Base-by-base conservation (phyloP, 2,797 vertebrate species). In the Sarcoramphus papa region DNA sequence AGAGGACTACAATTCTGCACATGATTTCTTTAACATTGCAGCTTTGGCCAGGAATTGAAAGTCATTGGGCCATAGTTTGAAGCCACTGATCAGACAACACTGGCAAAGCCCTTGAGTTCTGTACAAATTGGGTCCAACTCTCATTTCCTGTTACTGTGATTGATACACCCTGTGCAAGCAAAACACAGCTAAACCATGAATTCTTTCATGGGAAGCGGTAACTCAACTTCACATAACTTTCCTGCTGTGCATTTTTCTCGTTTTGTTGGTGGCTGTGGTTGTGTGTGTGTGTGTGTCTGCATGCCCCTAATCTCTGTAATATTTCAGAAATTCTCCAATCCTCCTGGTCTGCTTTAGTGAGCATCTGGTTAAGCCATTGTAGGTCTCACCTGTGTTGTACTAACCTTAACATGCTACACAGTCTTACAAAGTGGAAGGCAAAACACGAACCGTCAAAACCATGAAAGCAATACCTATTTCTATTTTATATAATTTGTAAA, bases 401-500 rank as follows among this genome's bases (percentile, higher is more conserved):
- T 85, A 88, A 86, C n/a, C 57, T 62, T 79, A 57, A 92, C 7
- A 3, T 28, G 28, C 35, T 83, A 77, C 24, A 56, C 9, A 83
- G 74, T 22, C 60, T 77, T 80, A 81, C 35, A 68, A 68, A 96
- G 16, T n/a, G 33, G 73, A 76, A 88, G 67, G 37, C 48, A 93
- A 96, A 96, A 57, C 30, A 96, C 2, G 8, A 54, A 83, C 69
- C 19, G 14, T 40, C 45, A 93, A 96, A 97, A 82, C 24, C 35
- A 84, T 70, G 28, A 85, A 70, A 94, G 31, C 45, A 80, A 90
- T 41, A 60, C 31, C 16, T 93, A 76, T 54, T 63, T 82, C 43
- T 40, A 16, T 89, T 85, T 73, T 83, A 76, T 43, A 48, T 27
- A 74, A 95, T 95, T 85, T 95, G 48, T 72, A 92, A 97, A 92